phyloP scores from a whole-genome alignment of 1,140 invertebrate species.

The Euwallacea similis region DNA sequence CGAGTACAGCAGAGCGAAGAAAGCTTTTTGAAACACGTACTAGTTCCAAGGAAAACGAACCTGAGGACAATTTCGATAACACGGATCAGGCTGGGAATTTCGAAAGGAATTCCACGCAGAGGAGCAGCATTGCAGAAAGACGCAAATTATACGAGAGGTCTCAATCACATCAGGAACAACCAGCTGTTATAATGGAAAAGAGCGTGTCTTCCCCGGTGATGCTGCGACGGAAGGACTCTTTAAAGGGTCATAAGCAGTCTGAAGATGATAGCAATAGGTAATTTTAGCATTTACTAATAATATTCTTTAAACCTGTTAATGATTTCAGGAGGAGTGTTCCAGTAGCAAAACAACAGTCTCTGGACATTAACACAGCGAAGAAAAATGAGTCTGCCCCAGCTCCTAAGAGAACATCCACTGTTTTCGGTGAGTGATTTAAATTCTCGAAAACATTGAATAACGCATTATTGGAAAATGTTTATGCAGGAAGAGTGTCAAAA shows the following conservation, averaged over 20 bases:
- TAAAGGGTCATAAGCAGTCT: slow-evolving; percentile 55
- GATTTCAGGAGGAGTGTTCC: slow-evolving; percentile 57
- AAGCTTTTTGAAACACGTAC: slow-evolving; percentile 65
- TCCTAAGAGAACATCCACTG: slow-evolving; percentile 80
- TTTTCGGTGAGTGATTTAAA: slow-evolving; percentile 66
- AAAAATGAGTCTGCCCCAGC: slow-evolving; percentile 57
- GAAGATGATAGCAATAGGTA: slow-evolving; percentile 57
- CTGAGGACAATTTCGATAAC: slow-evolving; percentile 52
- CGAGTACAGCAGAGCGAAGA: slow-evolving; percentile 72
- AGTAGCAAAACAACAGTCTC: slow-evolving; percentile 58
- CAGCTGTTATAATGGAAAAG: slow-evolving; percentile 64
- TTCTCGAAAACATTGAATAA: no score
- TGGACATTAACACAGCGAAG: slow-evolving; percentile 53
- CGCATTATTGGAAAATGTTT: slow-evolving; percentile 16
- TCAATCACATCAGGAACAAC: slow-evolving; percentile 58
- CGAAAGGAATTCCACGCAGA: slow-evolving; percentile 59
- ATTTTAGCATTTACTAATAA: neutral
- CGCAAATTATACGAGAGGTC: slow-evolving; percentile 73
- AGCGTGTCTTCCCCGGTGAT: slow-evolving; percentile 70
- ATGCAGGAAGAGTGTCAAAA: slow-evolving; percentile 82
- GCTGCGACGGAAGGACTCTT: slow-evolving; percentile 58
- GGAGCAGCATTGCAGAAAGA: slow-evolving; percentile 76
- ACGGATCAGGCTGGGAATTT: slow-evolving; percentile 57
- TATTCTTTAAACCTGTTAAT: neutral
- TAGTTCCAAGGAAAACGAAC: slow-evolving; percentile 51